These are phyloP conservation scores for Smittia aterrima DNA, from an alignment of 2,888 invertebrate genomes.

Conservation along the genomic window DNA sequence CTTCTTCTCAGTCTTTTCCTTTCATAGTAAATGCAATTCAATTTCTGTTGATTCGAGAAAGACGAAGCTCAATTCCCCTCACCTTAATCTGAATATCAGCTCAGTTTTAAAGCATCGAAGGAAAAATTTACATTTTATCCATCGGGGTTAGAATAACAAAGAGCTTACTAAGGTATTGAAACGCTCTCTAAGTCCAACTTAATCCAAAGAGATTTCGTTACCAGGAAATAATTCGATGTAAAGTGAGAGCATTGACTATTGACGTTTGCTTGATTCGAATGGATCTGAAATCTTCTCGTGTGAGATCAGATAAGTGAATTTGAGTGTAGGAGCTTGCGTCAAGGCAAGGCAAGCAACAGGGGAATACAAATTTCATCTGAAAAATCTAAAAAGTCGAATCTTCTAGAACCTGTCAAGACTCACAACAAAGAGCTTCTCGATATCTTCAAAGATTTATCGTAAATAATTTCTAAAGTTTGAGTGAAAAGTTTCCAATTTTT, in stretches of 20 bases:
- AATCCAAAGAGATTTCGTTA: slow-evolving; percentile 5
- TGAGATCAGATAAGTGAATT: too few relatives aligned
- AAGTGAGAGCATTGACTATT: slow-evolving; percentile 3
- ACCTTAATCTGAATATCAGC: neutral
- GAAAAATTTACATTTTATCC: slow-evolving; percentile 20
- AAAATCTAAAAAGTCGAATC: neutral
- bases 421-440: neutral
- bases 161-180: neutral
- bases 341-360: neutral
- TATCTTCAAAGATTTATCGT: neutral
- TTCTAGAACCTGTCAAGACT: neutral
- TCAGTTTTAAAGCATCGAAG: neutral
- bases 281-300: neutral
- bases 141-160: neutral
- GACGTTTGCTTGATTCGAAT: neutral
- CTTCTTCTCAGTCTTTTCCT: neutral
- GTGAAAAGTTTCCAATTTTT: slow-evolving; percentile 28
- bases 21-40: slow-evolving; percentile 8
- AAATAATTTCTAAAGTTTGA: slow-evolving; percentile 22
- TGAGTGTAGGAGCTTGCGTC: too few relatives aligned
- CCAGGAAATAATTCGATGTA: neutral
- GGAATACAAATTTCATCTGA: neutral
- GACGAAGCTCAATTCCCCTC: neutral
- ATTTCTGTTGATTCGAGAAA: neutral
- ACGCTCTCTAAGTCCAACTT: neutral